Evolutionary conservation across 2,113 vertebrate species (phyloP).

Genomic region (Nettapus auritus): DNA sequence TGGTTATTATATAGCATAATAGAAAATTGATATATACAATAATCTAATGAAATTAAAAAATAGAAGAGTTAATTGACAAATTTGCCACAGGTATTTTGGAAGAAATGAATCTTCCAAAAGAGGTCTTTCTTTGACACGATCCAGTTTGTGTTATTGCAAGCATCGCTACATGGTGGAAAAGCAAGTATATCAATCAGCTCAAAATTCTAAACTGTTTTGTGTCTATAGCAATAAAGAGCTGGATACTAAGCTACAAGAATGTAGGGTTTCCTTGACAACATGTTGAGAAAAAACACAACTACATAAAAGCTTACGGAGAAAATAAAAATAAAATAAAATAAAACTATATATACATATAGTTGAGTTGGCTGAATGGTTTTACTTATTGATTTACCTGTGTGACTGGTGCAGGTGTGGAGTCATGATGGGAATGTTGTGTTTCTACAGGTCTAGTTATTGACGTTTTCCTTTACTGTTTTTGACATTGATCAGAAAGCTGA

Average conservation of each 20-base stretch:
- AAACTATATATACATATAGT: too few species aligned
- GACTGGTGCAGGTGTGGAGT: not conserved
- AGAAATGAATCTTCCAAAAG: not conserved
- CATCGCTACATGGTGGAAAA: not conserved
- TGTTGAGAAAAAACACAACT: conserved; percentile 29
- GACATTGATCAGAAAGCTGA: not conserved
- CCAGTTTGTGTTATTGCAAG: not conserved
- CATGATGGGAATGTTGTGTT: not conserved
- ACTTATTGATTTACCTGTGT: not conserved
- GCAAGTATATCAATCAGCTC: conserved; percentile 13
- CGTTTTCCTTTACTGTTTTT: not conserved
- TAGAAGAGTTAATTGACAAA: not conserved
- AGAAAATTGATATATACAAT: not conserved
- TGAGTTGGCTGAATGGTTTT: not conserved
- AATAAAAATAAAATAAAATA: not conserved
- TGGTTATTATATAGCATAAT: not conserved
- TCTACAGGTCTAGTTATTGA: not conserved
- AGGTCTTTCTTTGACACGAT: not conserved
- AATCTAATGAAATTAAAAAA: not conserved
- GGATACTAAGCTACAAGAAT: conserved; percentile 36
- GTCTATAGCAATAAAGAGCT: conserved; percentile 56
- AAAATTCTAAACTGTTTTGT: conserved; percentile 41
- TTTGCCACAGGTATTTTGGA: not conserved
- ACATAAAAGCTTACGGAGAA: not conserved
- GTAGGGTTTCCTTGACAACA: conserved; percentile 75